phyloP scores from a whole-genome alignment of 2,888 invertebrate genomes.

The Resseliella maxima region DNA sequence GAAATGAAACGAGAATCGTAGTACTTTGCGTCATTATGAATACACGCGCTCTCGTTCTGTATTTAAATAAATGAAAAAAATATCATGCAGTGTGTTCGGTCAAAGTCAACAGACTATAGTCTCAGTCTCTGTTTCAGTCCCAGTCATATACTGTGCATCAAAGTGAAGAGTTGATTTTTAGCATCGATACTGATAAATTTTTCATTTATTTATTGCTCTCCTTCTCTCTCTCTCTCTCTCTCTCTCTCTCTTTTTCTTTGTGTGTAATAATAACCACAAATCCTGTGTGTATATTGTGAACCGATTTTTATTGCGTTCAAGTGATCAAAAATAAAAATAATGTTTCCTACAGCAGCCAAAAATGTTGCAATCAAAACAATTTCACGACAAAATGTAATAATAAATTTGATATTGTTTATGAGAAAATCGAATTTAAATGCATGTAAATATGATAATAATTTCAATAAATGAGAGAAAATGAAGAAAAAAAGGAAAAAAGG shows the following conservation, averaged over 20 bases:
- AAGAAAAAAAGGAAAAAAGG: background rate
- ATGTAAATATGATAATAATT: background rate
- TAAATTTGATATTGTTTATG: too few relatives aligned
- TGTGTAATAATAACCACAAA: background rate
- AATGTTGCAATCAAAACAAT: slow-evolving; percentile 47
- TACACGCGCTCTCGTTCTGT: background rate
- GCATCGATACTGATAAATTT: background rate
- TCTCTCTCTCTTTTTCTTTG: too few relatives aligned
- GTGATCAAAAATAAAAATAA: background rate
- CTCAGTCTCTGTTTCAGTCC: too few relatives aligned
- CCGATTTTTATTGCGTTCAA: background rate
- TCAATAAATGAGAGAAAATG: background rate
- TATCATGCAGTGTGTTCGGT: background rate
- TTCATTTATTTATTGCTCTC: background rate
- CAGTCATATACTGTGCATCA: background rate
- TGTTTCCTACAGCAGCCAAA: slow-evolving; percentile 5
- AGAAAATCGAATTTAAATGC: background rate
- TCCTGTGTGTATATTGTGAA: background rate
- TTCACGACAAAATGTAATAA: slow-evolving; percentile 53
- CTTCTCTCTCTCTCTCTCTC: too few relatives aligned
- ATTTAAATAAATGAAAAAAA: slow-evolving; percentile 34
- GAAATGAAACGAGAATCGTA: background rate
- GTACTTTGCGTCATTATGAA: background rate
- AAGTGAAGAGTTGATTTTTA: background rate
- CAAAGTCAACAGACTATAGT: slow-evolving; percentile 6